Base-by-base conservation (phyloP, 2,797 vertebrate genomes). In the Clarias laeviceps region DNA sequence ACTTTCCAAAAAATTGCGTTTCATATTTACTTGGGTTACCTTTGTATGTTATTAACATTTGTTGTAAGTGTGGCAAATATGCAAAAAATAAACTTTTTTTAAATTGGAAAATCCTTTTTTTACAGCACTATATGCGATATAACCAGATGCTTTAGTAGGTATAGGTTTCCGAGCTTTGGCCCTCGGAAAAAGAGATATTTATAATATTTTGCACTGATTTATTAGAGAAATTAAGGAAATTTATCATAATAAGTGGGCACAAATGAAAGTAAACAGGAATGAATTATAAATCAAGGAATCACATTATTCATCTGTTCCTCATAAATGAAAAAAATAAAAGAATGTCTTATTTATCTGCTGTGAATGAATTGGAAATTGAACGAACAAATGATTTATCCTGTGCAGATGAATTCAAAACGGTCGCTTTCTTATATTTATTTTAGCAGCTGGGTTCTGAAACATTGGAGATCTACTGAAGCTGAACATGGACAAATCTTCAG, bases 351-450 rank as follows among this genome's bases (percentile, higher is more conserved):
- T 78, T 62, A 79, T 62, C 12, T n/a, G 57, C 20, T 15, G 22
- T n/a, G 57, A 79, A 79, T 17, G 11, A n/a, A 62, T n/a, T 40
- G 76, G 76, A 79, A 62, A 62, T 22, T n/a, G 76, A 61, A 79
- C 22, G 2, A 40, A 40, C 76, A 79, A 79, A 79, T 62, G 17
- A 79, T 79, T 79, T 62, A 62, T 62, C 57, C 34, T 17, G 2
- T 2, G 56, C 56, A 61, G 76, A 61, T 61, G 56, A 37, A 40
- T 40, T 17, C 22, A 22, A 61, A 79, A 62, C 0, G 57, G 17
- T 37, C 15, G 56, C 56, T 78, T 57, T 20, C 74, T 59, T 22
- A 14, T 79, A 37, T 78, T 78, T 34, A 61, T 78, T 78, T 29
- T 54, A 29, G 72, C n/a, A 54, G 7, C 7, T 20, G 50, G 50